These are phyloP conservation scores for Megaptera novaeangliae DNA, from an alignment of 2,113 vertebrate genomes.

Conservation along the genomic window DNA sequence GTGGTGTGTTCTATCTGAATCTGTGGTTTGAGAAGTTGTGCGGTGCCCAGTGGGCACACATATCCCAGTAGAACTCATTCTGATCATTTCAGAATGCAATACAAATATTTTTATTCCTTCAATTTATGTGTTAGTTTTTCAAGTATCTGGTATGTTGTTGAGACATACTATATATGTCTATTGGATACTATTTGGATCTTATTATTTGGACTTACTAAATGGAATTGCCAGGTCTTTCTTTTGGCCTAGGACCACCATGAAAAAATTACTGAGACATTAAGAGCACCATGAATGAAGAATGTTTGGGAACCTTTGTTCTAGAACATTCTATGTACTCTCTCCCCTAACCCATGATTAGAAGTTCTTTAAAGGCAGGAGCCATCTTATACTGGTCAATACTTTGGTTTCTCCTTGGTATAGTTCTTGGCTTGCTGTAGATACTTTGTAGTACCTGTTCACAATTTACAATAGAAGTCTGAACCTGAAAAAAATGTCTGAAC, in stretches of 20 bases:
- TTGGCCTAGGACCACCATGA: not conserved
- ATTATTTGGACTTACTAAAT: not conserved
- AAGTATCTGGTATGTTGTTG: not conserved
- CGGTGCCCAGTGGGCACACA: not conserved
- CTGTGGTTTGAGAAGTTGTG: not conserved
- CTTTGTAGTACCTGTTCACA: not conserved
- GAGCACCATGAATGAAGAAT: not conserved
- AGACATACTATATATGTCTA: not conserved
- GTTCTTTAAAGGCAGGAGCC: not conserved
- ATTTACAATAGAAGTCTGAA: not conserved
- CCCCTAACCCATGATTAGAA: not conserved
- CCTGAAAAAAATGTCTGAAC: not conserved
- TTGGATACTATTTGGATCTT: not conserved
- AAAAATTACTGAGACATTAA: not conserved
- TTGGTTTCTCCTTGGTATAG: not conserved
- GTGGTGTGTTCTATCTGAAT: not conserved
- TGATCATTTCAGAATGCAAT: not conserved
- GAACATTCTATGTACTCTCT: not conserved
- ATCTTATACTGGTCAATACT: not conserved
- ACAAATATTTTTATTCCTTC: not conserved
- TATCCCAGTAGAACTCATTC: not conserved
- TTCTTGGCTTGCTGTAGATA: not conserved
- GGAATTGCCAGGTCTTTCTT: not conserved
- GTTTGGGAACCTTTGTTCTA: not conserved
- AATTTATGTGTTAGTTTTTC: not conserved